Base-by-base conservation (phyloP, 1,140 invertebrate genomes). In the Philotrypesis tridentata region DNA sequence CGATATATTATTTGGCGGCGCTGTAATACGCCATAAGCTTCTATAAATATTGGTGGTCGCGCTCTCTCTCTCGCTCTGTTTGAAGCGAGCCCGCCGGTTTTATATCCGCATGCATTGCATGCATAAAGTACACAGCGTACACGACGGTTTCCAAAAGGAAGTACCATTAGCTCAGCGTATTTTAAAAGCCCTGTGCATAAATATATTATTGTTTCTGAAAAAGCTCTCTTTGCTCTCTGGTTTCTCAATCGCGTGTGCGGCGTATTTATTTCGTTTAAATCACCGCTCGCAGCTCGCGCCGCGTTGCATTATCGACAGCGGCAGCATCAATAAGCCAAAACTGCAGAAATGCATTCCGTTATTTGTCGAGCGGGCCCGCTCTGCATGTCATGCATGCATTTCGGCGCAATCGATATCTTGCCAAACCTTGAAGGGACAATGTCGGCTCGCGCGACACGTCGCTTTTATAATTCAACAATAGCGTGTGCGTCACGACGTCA, bases 1-100 rank as follows among this genome's bases (percentile, higher is more conserved):
- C 68, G 12, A 72, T 79, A 79, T 37, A 79, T 71, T 79, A 79
- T 79, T 79, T 61, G 31, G 14, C 68, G 31, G 14, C 2, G 27
- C 48, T 55, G 55, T 79, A 70, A 79, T 60, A 37, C 27, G 48
- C 31, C 31, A 67, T 72, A 72, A 79, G 68, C 68, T 79, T 79
- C 48, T 63, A 63, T 79, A 79, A 72, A 72, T 71, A 40, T 75
- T 63, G 73, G 48, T 25, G 2, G 55, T 31, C 4, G 4, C 11
- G 21, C 17, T 37, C 9, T 31, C 23, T n/a, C 21, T 55, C 2
- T 5, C 3, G 48, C 21, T 17, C 4, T 55, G 48, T 17, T 12
- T 17, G 21, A 17, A n/a, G 6, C 21, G 14, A 55, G 7, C 17
- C 17, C 40, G 1, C 25, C 25, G 61, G n/a, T 23, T 11, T 43